These are phyloP conservation scores for Microdon myrmicae DNA, from an alignment of 2,888 invertebrate species.

Conservation along the genomic window DNA sequence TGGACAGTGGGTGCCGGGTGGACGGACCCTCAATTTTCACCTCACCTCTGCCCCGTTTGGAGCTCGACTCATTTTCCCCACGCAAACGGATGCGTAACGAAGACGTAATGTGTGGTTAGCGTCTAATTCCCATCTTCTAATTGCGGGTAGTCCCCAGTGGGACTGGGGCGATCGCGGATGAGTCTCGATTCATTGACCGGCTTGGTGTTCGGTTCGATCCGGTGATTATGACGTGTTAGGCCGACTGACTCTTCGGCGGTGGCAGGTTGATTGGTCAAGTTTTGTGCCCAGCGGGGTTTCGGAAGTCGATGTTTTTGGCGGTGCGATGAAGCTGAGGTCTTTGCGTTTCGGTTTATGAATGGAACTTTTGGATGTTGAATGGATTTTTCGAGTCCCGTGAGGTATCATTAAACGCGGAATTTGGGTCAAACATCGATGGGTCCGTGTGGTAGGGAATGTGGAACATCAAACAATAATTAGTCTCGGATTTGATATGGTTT, in stretches of 20 bases:
- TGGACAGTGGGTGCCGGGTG: constrained; percentile 27
- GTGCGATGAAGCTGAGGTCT: constrained; percentile 14
- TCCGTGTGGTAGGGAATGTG: no score
- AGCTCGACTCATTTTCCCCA: constrained; percentile 32
- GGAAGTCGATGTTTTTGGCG: constrained; percentile 31
- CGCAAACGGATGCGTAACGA: constrained; percentile 38
- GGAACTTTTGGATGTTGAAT: constrained; percentile 12
- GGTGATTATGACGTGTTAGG: background rate
- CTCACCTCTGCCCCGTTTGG: background rate
- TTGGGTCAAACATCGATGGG: no score
- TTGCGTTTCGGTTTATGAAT: constrained; percentile 16
- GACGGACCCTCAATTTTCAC: constrained; percentile 27
- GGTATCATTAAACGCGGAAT: no score
- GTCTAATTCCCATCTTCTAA: constrained; percentile 35
- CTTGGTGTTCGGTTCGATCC: background rate
- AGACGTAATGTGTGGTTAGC: constrained; percentile 47
- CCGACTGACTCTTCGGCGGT: constrained; percentile 14
- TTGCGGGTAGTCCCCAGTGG: constrained; percentile 34
- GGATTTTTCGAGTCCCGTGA: no score
- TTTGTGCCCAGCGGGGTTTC: constrained; percentile 30
- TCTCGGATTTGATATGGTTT: no score
- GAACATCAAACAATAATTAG: no score
- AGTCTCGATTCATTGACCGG: constrained; percentile 18
- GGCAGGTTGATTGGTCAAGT: constrained; percentile 21
- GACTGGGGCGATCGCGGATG: constrained; percentile 8